Evolutionary conservation across 2,888 invertebrate genomes (phyloP).

Genomic region (Lymantria monacha): DNA sequence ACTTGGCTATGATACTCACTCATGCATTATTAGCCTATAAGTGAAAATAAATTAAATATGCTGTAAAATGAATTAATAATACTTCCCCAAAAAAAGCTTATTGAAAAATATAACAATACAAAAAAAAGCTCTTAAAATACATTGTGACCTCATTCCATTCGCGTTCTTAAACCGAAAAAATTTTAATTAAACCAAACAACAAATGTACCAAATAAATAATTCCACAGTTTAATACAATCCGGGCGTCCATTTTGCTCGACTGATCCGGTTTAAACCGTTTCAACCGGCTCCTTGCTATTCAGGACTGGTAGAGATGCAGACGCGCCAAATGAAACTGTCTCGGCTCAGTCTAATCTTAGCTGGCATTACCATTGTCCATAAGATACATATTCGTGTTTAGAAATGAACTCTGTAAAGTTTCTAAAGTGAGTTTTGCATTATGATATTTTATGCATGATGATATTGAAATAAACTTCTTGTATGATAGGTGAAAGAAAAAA

Average conservation of each 20-base stretch:
- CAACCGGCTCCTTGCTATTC: constrained; percentile 51
- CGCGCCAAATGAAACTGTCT: constrained; percentile 57
- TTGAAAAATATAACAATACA: constrained; percentile 1
- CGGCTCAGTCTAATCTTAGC: constrained; percentile 46
- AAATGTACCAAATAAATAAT: constrained; percentile 27
- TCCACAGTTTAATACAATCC: constrained; percentile 40
- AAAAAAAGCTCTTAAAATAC: no score
- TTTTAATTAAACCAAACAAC: constrained; percentile 20
- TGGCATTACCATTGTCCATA: constrained; percentile 28
- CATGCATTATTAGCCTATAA: no score
- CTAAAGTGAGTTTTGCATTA: no score
- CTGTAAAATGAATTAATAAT: no score
- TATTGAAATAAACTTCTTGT: no score
- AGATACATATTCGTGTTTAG: constrained; percentile 10
- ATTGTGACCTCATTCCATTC: no score
- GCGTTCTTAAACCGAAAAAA: neutral
- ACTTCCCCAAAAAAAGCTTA: neutral
- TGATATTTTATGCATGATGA: no score
- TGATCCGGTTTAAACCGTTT: constrained; percentile 44
- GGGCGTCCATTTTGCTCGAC: constrained; percentile 40
- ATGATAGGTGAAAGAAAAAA: no score
- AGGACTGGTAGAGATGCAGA: constrained; percentile 45
- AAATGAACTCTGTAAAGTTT: constrained; percentile 1
- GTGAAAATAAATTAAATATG: no score
- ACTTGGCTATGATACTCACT: no score